These are phyloP conservation scores for Vulpes lagopus DNA, from an alignment of 2,113 vertebrate species.

Conservation along the genomic window DNA sequence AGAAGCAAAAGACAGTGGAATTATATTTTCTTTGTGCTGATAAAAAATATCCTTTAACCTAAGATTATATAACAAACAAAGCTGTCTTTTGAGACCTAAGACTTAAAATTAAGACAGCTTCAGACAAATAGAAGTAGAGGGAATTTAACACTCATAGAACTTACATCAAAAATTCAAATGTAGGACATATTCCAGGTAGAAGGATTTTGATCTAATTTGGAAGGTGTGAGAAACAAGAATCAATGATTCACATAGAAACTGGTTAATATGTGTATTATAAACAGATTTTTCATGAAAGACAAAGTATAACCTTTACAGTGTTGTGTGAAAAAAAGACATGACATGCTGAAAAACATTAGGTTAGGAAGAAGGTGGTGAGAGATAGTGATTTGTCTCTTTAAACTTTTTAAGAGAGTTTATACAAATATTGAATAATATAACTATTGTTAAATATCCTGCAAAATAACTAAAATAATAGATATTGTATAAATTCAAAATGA, in stretches of 20 bases:
- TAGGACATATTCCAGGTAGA: not conserved
- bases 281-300: not conserved
- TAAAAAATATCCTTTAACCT: not conserved
- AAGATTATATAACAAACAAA: not conserved
- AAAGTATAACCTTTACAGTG: not conserved
- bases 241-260: not conserved
- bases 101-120: not conserved
- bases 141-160: not conserved
- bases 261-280: not conserved
- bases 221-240: not conserved
- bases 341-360: not conserved
- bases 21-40: slow-evolving; percentile 10
- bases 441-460: not conserved
- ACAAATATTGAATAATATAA: not conserved
- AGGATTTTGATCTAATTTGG: not conserved
- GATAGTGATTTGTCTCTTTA: not conserved
- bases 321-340: not conserved
- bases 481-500: not conserved
- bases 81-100: not conserved
- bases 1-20: not conserved
- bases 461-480: not conserved
- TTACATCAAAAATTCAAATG: not conserved
- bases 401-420: not conserved
- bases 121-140: not conserved
- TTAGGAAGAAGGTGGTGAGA: not conserved